Evolutionary conservation across 2,888 invertebrate genomes (phyloP).

Genomic region (Zygothrica quintamaculata): DNA sequence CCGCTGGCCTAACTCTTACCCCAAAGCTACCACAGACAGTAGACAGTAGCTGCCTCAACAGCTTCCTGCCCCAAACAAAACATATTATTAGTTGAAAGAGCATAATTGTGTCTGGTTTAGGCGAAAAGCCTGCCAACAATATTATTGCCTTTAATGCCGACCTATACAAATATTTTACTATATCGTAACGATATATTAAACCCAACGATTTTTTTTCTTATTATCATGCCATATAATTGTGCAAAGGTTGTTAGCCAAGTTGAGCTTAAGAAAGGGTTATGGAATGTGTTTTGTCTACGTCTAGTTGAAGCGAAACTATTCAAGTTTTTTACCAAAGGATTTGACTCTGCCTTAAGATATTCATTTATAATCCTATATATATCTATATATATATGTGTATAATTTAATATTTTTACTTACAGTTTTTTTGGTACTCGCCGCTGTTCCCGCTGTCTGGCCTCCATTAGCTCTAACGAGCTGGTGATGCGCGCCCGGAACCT

Average conservation of each 20-base stretch:
- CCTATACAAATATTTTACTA: conserved; percentile 34
- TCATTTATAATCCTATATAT: too few relatives aligned
- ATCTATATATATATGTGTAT: too few relatives aligned
- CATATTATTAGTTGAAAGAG: conserved; percentile 61
- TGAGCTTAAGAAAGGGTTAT: too few relatives aligned
- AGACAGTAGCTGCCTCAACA: conserved; percentile 52
- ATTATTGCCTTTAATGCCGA: conserved; percentile 37
- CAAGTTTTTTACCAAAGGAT: too few relatives aligned
- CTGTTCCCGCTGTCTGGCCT: conserved; percentile 95
- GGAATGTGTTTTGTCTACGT: too few relatives aligned
- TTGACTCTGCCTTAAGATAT: too few relatives aligned
- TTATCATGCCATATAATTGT: conserved; percentile 66
- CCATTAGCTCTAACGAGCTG: conserved; percentile 94
- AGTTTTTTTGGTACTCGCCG: conserved; percentile 96
- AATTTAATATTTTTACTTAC: conserved; percentile 83
- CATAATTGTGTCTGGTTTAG: conserved; percentile 42
- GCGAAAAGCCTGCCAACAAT: conserved; percentile 21
- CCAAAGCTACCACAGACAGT: too few relatives aligned
- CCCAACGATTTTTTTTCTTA: conserved; percentile 51
- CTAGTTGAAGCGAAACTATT: too few relatives aligned
- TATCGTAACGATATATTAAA: too few relatives aligned
- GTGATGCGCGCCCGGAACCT: conserved; percentile 97
- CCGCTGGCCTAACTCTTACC: too few relatives aligned
- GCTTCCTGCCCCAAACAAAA: conserved; percentile 66
- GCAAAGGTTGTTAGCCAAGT: conserved; percentile 1